Evolutionary conservation across 2,113 vertebrate genomes (phyloP).

Genomic region (Proteles cristata): DNA sequence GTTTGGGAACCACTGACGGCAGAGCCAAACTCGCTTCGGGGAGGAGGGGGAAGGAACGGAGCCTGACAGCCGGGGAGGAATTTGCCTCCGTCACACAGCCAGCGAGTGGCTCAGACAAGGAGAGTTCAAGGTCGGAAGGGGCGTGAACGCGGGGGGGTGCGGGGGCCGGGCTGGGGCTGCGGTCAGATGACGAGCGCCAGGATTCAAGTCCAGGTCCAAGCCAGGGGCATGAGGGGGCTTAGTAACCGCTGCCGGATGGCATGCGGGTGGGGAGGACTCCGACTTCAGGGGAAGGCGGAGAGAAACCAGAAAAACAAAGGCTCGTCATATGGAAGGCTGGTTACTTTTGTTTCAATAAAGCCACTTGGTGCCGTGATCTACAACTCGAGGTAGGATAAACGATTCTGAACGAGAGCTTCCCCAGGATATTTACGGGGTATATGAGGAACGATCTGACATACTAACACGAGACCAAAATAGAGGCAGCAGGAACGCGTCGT

Average conservation of each 20-base stretch:
- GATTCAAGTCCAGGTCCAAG: background rate
- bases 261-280: background rate
- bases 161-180: background rate
- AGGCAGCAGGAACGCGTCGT: background rate
- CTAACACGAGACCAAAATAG: background rate
- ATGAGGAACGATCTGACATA: background rate
- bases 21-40: background rate
- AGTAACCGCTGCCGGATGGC: background rate
- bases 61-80: too few relatives aligned
- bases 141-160: too few relatives aligned
- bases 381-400: background rate
- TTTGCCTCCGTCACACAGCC: background rate
- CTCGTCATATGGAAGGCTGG: background rate
- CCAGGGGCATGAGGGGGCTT: too few relatives aligned
- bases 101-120: background rate
- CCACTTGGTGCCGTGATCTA: background rate
- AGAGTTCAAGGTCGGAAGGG: background rate
- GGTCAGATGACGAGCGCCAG: too few relatives aligned
- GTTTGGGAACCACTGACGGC: background rate
- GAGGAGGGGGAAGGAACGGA: background rate
- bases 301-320: slow-evolving; percentile 23
- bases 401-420: background rate
- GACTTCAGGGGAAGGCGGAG: background rate
- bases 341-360: slow-evolving; percentile 43
- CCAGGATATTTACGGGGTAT: background rate